A percentile compares a stretch with the other conserved stretches of the same genome.
These are phyloP conservation scores for Bujurquina vittata DNA, from an alignment of 2,113 vertebrate species.

Conservation along the genomic window DNA sequence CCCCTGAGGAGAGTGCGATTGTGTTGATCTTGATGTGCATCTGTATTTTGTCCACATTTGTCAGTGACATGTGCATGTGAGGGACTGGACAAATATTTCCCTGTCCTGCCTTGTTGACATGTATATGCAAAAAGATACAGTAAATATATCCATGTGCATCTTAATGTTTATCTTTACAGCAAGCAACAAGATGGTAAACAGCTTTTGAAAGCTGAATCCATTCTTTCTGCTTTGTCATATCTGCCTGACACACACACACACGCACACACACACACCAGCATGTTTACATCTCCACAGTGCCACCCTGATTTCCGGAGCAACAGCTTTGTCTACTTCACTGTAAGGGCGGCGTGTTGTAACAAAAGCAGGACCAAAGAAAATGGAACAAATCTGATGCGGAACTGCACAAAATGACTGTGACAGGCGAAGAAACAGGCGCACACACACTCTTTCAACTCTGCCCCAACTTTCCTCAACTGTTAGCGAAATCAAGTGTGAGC, in stretches of 20 bases:
- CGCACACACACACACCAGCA: slow-evolving; percentile 45
- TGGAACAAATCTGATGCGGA: slow-evolving; percentile 13
- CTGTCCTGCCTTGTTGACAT: slow-evolving; percentile 23
- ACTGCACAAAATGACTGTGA: not conserved
- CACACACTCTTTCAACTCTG: not conserved
- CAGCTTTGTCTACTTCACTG: slow-evolving; percentile 51
- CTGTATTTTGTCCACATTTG: slow-evolving; percentile 19
- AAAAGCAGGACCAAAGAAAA: not conserved
- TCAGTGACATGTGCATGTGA: slow-evolving; percentile 9
- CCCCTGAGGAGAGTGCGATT: slow-evolving; percentile 51
- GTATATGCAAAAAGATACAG: not conserved
- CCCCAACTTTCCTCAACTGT: not conserved
- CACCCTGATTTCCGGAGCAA: slow-evolving; percentile 71
- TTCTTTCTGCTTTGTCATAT: slow-evolving; percentile 49
- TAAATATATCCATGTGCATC: slow-evolving; percentile 24
- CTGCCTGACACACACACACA: slow-evolving; percentile 14
- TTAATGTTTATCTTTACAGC: slow-evolving; percentile 28
- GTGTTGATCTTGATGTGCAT: slow-evolving; percentile 1
- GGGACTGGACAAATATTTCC: slow-evolving; percentile 9
- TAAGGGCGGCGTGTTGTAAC: slow-evolving; percentile 19
- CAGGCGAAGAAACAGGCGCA: not conserved
- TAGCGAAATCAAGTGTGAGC: not conserved
- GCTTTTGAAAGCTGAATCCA: slow-evolving; percentile 66
- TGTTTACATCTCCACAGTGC: slow-evolving; percentile 70
- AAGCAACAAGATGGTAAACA: slow-evolving; percentile 49